A percentile compares a stretch with the other conserved stretches of the same genome.
These are phyloP conservation scores for Epizoanthus illoricatus DNA, from an alignment of 92 coral and sea anemone genomes.

Conservation along the genomic window DNA sequence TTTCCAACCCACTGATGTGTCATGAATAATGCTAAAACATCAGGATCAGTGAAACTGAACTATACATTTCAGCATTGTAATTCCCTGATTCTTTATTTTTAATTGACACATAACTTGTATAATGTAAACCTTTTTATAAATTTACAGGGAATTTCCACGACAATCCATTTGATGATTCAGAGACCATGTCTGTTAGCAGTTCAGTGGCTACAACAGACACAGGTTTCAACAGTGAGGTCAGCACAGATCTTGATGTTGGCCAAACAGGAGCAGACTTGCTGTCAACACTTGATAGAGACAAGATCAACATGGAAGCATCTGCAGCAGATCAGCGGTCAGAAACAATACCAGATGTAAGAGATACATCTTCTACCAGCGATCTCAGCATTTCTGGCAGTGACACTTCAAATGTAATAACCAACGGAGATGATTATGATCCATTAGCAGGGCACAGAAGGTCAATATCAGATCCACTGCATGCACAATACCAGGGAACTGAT, in stretches of 20 bases:
- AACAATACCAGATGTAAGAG: constrained; percentile 39
- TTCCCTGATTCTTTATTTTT: too few relatives aligned
- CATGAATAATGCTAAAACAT: too few relatives aligned
- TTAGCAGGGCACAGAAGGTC: constrained; percentile 55
- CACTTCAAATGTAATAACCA: constrained; percentile 32
- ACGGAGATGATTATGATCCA: neutral
- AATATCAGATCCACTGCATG: constrained; percentile 73
- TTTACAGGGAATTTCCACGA: constrained; percentile 33
- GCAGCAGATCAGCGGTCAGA: constrained; percentile 34
- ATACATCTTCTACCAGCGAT: constrained; percentile 51
- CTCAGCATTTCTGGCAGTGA: constrained; percentile 61
- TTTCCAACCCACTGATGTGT: too few relatives aligned
- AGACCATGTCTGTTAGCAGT: constrained; percentile 60
- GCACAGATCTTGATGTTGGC: constrained; percentile 55
- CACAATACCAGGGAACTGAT: constrained; percentile 42
- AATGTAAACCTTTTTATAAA: neutral
- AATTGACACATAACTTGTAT: neutral
- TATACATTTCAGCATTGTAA: too few relatives aligned
- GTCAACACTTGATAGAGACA: constrained; percentile 36
- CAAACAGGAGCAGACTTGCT: constrained; percentile 29
- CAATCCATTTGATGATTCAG: constrained; percentile 63
- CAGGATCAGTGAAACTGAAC: too few relatives aligned
- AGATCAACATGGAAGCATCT: constrained; percentile 32
- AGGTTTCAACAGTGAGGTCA: constrained; percentile 66
- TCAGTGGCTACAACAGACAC: constrained; percentile 69